phyloP scores from a whole-genome alignment of 1,140 invertebrate species.

The Drosophila cardini region DNA sequence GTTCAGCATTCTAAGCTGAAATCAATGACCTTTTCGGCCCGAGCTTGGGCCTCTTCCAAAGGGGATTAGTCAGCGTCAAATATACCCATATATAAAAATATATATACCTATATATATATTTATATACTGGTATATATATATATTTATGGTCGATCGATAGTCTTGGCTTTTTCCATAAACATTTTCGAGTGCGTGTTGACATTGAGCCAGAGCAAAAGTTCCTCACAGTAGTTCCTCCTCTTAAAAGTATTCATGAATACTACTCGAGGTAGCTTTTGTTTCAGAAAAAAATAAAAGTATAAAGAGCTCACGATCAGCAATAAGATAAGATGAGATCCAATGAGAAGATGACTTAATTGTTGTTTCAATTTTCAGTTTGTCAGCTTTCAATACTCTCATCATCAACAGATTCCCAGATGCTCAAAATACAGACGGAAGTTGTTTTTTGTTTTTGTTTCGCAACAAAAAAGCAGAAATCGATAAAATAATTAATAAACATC shows the following conservation, averaged over 20 bases:
- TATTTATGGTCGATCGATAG: conserved; percentile 58
- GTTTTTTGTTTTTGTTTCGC: conserved; percentile 37
- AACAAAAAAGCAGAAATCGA: conserved; percentile 67
- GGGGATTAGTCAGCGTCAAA: conserved; percentile 69
- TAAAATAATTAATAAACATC: conserved; percentile 63
- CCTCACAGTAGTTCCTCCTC: conserved; percentile 17
- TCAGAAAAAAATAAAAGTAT: conserved; percentile 16
- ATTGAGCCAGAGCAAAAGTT: conserved; percentile 58
- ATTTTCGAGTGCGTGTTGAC: conserved; percentile 46
- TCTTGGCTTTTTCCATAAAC: conserved; percentile 57
- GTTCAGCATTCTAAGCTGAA: conserved; percentile 79
- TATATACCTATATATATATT: conserved; percentile 30
- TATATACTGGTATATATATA: conserved; percentile 20
- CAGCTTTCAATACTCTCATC: conserved; percentile 18
- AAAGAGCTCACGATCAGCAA: conserved; percentile 68
- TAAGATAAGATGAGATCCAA: conserved; percentile 20
- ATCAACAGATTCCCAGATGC: conserved; percentile 24
- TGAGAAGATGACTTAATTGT: conserved; percentile 68
- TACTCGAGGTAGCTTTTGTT: conserved; percentile 14
- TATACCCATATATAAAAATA: conserved; percentile 38
- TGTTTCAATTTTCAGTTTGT: conserved; percentile 34
- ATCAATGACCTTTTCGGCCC: conserved; percentile 79
- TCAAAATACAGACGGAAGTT: conserved; percentile 68
- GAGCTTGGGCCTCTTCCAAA: conserved; percentile 17
- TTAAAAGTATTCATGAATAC: conserved; percentile 16